Conservation (phyloP, 2,888 invertebrate species). For the Emmelina monodactyla region DNA sequence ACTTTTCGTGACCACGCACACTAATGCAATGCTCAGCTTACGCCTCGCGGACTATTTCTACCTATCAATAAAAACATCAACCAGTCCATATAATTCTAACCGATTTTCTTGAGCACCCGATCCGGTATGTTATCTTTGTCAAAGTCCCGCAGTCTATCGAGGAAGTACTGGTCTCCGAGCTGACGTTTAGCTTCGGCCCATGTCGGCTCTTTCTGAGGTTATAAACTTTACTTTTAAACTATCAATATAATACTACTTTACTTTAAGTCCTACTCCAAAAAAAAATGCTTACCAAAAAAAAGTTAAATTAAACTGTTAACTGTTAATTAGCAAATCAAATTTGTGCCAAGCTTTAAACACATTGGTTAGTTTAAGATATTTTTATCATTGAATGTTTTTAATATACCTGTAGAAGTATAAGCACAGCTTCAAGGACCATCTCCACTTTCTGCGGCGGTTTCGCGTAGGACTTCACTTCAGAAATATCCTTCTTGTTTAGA, state of each 20-base stretch:
- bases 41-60: too few species aligned
- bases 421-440: slow-evolving; percentile 89
- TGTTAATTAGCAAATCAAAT: not conserved
- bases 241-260: not conserved
- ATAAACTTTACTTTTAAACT: not conserved
- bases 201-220: slow-evolving; percentile 72
- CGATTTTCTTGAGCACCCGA: slow-evolving; percentile 82
- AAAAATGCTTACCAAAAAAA: too few species aligned
- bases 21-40: too few species aligned
- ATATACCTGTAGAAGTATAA: slow-evolving; percentile 74
- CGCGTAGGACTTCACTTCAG: slow-evolving; percentile 89
- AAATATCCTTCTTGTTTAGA: slow-evolving; percentile 85
- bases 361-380: too few species aligned
- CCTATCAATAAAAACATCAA: too few species aligned
- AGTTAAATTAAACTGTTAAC: not conserved
- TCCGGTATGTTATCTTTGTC: slow-evolving; percentile 90
- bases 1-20: too few species aligned
- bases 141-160: slow-evolving; percentile 81
- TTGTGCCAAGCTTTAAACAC: too few species aligned
- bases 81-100: too few species aligned
- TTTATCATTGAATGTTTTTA: too few species aligned
- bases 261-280: not conserved
- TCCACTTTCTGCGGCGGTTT: slow-evolving; percentile 88
- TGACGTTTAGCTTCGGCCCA: slow-evolving; percentile 91
- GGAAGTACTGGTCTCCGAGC: slow-evolving; percentile 81